Evolutionary conservation across 30 jellyfish, hydroid and myxozoan species (phyloP), one percentile per base, ranked within the genome.

Genomic region (Cassiopea xamachana): DNA sequence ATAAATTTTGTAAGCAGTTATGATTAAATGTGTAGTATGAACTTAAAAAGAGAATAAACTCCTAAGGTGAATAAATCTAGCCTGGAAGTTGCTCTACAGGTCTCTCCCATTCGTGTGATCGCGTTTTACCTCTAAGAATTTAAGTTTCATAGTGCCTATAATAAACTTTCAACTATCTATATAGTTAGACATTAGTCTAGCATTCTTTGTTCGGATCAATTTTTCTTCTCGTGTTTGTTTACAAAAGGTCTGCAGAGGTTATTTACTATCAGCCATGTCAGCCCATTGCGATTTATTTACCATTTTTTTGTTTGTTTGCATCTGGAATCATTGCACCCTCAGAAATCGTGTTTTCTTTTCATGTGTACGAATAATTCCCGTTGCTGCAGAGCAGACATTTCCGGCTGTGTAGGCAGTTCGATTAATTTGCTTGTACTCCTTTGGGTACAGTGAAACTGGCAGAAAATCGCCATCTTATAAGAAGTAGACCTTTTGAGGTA

Each of bases 371-470:
- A 7, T 7, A 71, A 1, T 39, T 71, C 80, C 39, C 55, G 12
- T n/a, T 19, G 55, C 55, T 18, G 7, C 80, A 71, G 55, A 9
- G 39, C 7, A 71, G 6, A 71, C 18, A 71, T 71, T 71, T 71
- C 80, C 80, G 80, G 80, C 15, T 71, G 55, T 71, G 64, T 71
- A 14, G 74, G 39, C 27, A 43, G 55, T 5, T 71, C 80, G 80
- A 71, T 71, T 71, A 8, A 15, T 2, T 71, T 71, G 17, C 55
- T 71, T 19, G 15, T n/a, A 5, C 15, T 19, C 0, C 12, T 55
- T 10, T 6, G 7, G 64, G 10, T 3, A 10, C 64, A 6, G 64
- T 55, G 12, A 55, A 0, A 3, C 64, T 55, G 64, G 64, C 64
- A 55, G 39, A 27, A 27, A 27, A 27, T 27, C 39, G 39, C 39